A percentile compares a stretch with the other conserved stretches of the same genome.
Evolutionary conservation across 2,113 vertebrate species (phyloP).

Genomic region (Leucosticte australis): DNA sequence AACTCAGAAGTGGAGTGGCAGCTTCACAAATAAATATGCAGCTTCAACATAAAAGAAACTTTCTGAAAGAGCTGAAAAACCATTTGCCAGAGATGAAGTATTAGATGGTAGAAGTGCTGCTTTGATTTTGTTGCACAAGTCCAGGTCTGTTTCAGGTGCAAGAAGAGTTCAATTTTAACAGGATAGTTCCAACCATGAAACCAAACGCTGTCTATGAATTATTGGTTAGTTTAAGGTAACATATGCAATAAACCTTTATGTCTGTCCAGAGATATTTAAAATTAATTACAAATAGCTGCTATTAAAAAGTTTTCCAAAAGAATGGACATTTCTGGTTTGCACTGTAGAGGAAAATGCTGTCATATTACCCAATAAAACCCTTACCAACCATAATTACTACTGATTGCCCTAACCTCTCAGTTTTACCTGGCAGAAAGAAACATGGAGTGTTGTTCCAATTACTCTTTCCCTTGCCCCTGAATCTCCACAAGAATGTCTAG

Average conservation of each 20-base stretch:
- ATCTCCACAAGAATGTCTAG: background rate
- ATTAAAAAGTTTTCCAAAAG: background rate
- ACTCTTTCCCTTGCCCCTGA: background rate
- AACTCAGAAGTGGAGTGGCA: background rate
- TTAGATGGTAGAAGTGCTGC: background rate
- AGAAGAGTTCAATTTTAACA: background rate
- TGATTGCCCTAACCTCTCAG: background rate
- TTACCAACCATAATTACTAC: background rate
- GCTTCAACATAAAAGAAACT: background rate
- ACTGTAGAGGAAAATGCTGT: background rate
- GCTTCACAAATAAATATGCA: background rate
- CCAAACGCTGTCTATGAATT: background rate
- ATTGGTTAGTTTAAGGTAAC: background rate
- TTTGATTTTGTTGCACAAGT: background rate
- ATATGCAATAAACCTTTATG: background rate
- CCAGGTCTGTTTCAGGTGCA: background rate
- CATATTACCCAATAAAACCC: background rate
- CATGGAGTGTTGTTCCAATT: background rate
- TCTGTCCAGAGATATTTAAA: background rate
- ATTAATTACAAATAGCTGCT: background rate
- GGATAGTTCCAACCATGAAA: background rate
- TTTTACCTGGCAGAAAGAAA: background rate
- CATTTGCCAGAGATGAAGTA: background rate
- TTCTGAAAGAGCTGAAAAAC: background rate
- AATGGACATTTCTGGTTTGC: background rate